These are phyloP conservation scores for Ashinkailepas kermadecensis DNA, from an alignment of 2,888 invertebrate species.

Conservation along the genomic window DNA sequence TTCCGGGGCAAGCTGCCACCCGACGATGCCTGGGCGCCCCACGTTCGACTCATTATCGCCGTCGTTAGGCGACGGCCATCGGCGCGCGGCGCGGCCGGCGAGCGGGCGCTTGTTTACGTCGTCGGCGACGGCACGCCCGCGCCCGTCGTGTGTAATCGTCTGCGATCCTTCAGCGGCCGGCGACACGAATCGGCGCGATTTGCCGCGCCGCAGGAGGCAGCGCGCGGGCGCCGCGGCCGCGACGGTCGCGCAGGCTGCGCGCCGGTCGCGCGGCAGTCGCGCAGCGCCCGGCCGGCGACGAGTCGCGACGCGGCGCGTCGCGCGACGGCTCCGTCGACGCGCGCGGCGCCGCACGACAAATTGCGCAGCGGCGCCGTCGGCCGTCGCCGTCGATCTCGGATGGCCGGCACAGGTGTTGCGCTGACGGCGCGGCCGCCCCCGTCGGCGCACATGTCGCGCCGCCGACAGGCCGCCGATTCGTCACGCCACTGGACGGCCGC, in stretches of 20 bases:
- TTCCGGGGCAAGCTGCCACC: not conserved
- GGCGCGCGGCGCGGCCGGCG: not conserved
- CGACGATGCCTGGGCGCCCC: not conserved
- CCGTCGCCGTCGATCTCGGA: not conserved
- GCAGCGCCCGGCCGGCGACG: not conserved
- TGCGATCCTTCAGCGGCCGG: not conserved
- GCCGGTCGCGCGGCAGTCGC: not conserved
- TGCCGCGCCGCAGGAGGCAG: not conserved
- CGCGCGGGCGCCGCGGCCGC: no score
- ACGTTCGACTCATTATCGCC: not conserved
- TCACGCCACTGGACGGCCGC: not conserved
- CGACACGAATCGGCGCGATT: not conserved
- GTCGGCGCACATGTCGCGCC: not conserved
- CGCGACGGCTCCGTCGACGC: not conserved
- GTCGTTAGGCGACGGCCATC: not conserved
- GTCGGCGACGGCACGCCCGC: not conserved
- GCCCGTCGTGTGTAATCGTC: not conserved
- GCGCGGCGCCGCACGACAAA: not conserved
- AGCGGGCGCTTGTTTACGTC: not conserved
- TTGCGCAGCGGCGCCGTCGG: not conserved
- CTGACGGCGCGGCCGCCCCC: not conserved
- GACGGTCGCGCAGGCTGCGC: no score
- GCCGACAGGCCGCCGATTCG: not conserved
- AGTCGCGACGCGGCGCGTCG: no score
- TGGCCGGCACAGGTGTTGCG: not conserved